Evolutionary conservation across 2,888 invertebrate species (phyloP).

Genomic region (Rosalia funebris): DNA sequence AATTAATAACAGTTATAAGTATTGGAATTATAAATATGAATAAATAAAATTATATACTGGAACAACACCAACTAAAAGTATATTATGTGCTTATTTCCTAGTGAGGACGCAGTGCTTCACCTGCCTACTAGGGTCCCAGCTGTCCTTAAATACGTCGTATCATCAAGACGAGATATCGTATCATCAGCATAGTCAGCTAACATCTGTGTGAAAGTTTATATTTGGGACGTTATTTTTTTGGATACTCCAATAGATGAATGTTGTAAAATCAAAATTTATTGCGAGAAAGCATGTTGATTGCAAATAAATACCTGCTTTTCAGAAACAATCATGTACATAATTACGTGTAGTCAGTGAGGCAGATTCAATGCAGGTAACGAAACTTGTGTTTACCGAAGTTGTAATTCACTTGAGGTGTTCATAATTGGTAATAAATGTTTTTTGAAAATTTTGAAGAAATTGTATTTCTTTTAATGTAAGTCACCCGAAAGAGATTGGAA

Average conservation of each 20-base stretch:
- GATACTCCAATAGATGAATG: neutral
- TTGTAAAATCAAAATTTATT: slow-evolving; percentile 9
- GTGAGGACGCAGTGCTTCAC: neutral
- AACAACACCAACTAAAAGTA: neutral
- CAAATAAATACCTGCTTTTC: slow-evolving; percentile 1
- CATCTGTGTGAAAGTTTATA: slow-evolving; percentile 3
- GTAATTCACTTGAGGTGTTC: neutral
- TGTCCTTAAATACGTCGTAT: neutral
- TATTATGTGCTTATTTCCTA: neutral
- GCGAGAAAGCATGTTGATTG: slow-evolving; percentile 2
- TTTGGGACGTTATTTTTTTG: neutral
- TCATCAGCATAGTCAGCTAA: too few relatives aligned
- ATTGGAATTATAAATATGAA: neutral
- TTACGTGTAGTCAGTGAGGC: neutral
- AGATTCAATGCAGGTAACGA: neutral
- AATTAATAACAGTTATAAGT: too few relatives aligned
- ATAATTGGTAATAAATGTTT: neutral
- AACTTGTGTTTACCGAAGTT: neutral
- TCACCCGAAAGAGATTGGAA: too few relatives aligned
- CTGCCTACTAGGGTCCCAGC: neutral
- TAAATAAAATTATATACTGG: neutral
- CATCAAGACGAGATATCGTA: neutral
- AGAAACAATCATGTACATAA: neutral
- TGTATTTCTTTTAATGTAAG: neutral
- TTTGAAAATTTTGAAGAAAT: neutral